phyloP scores from a whole-genome alignment of 2,888 invertebrate genomes.

The Nowickia ferox region DNA sequence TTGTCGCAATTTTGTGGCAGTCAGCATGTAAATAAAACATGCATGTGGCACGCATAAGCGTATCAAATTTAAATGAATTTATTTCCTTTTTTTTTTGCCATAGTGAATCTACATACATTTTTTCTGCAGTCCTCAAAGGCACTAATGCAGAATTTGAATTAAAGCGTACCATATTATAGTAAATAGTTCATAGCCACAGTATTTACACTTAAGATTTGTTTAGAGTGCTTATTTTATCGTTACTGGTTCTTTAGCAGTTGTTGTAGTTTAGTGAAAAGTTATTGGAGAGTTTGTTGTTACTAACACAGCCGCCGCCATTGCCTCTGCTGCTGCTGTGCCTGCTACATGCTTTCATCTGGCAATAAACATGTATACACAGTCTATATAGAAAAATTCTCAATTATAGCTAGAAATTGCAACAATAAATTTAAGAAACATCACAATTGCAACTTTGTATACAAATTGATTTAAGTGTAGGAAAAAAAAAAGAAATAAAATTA shows the following conservation, averaged over 20 bases:
- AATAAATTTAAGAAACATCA: constrained; percentile 65
- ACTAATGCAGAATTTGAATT: constrained; percentile 35
- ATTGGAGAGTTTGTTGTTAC: constrained; percentile 17
- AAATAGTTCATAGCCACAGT: neutral
- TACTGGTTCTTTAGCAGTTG: constrained; percentile 25
- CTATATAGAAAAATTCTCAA: constrained; percentile 67
- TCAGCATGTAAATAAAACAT: constrained; percentile 71
- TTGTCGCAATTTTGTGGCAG: constrained; percentile 69
- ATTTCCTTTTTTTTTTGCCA: constrained; percentile 56
- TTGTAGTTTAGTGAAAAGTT: constrained; percentile 23
- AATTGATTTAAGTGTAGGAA: constrained; percentile 59
- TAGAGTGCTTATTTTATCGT: constrained; percentile 26
- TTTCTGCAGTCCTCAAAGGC: constrained; percentile 47
- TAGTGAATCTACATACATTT: constrained; percentile 22
- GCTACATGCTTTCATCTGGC: constrained; percentile 41
- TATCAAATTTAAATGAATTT: constrained; percentile 76
- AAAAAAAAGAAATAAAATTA: constrained; percentile 20
- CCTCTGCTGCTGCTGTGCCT: neutral
- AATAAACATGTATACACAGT: constrained; percentile 53
- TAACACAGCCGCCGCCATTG: constrained; percentile 11
- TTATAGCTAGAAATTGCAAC: constrained; percentile 64
- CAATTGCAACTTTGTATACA: constrained; percentile 65
- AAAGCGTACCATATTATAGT: neutral
- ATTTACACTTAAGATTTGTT: constrained; percentile 20
- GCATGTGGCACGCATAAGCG: constrained; percentile 76